Percentiles rank a stretch among this genome's conserved stretches.
Conservation (phyloP, 2,113 vertebrate genomes). For the Mohoua ochrocephala region DNA sequence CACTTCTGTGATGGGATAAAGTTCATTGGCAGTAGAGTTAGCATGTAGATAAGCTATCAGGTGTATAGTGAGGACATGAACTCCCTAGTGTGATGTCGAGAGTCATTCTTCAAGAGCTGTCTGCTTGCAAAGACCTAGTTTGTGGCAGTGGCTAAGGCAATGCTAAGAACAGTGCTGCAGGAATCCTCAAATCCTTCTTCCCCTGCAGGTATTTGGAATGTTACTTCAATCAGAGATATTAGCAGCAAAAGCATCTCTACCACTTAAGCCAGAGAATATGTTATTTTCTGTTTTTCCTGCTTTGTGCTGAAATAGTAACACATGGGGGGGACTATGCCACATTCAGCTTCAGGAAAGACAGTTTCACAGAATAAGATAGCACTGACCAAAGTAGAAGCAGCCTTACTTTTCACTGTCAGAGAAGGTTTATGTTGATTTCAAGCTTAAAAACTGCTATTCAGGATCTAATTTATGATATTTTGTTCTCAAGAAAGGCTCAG, state of each 20-base stretch:
- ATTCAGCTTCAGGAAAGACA: background rate
- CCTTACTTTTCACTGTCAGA: background rate
- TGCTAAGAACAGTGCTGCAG: background rate
- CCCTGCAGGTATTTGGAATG: background rate
- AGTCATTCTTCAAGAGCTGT: background rate
- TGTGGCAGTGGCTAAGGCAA: background rate
- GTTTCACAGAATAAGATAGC: background rate
- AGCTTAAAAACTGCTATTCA: background rate
- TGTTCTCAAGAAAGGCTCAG: background rate
- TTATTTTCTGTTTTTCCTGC: background rate
- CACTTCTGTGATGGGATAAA: background rate
- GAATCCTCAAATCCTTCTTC: background rate
- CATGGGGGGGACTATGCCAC: background rate
- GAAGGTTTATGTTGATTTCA: background rate
- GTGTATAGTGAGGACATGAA: background rate
- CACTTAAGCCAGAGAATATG: background rate
- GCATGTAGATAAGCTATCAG: background rate
- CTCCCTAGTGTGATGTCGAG: background rate
- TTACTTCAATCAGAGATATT: background rate
- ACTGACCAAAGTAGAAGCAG: background rate
- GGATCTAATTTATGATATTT: background rate
- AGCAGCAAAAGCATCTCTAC: background rate
- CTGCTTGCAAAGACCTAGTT: background rate
- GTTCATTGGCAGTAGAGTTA: background rate
- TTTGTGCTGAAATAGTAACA: background rate